Evolutionary conservation across 2,797 vertebrate genomes (phyloP).

Genomic region (Catharus ustulatus): DNA sequence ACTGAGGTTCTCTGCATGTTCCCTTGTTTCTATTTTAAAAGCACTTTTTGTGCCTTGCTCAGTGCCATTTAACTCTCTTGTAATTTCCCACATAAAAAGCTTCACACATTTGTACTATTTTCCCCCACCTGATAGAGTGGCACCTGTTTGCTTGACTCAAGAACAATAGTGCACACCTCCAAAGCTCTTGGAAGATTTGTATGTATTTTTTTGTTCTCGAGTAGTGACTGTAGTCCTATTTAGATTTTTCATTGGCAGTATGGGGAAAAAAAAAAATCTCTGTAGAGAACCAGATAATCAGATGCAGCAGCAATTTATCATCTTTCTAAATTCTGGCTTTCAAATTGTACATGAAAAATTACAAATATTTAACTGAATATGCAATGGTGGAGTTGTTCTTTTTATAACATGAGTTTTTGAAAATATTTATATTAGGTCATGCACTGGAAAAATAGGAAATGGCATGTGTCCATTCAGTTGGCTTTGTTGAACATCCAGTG

Average conservation of each 20-base stretch:
- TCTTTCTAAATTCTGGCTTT: not conserved
- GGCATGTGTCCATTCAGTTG: not conserved
- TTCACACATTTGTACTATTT: conserved; percentile 52
- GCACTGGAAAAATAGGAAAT: not conserved
- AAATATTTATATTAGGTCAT: not conserved
- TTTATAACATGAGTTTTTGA: not conserved
- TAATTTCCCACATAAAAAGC: conserved; percentile 57
- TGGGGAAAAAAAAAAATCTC: not conserved
- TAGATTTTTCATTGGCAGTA: not conserved
- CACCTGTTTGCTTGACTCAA: conserved; percentile 62
- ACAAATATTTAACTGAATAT: not conserved
- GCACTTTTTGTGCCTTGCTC: conserved; percentile 66
- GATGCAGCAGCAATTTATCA: not conserved
- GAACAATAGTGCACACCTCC: conserved; percentile 47
- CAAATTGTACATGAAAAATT: not conserved
- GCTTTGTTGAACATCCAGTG: not conserved
- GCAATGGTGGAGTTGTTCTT: not conserved
- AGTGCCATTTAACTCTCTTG: conserved; percentile 54
- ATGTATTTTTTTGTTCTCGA: conserved; percentile 20
- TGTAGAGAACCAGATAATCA: not conserved
- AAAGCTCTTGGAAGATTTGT: conserved; percentile 53
- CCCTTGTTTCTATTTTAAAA: conserved; percentile 64
- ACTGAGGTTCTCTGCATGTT: conserved; percentile 58
- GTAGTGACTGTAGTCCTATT: not conserved
- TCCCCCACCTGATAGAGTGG: conserved; percentile 39